Evolutionary conservation across 1,140 invertebrate genomes (phyloP), one percentile per base, ranked within the genome.

Genomic region (Cylas formicarius): DNA sequence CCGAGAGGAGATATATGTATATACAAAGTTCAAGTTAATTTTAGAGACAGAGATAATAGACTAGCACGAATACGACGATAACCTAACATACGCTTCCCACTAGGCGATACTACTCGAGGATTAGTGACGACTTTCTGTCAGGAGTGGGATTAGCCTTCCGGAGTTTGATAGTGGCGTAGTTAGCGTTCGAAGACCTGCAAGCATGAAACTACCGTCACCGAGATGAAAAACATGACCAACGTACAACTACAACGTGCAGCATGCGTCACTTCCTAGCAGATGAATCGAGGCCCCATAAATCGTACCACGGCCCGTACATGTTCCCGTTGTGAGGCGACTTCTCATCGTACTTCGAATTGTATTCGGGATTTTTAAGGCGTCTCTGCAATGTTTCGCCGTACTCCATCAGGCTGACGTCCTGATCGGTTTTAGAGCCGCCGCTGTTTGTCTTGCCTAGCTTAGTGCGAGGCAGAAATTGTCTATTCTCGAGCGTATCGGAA

Each of bases 301-400:
- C 84, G 57, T 87, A 90, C 87, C 87, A 91, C 0, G 85, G 85
- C 1, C 85, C 86, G 61, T 85, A 89, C 44, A 82, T 83, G 52
- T 83, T 82, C 21, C 68, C 53, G 57, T 63, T 55, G 57, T 74
- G 68, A 19, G 72, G 70, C 22, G 77, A 74, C 39, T 64, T 65
- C 52, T 76, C 72, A 34, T 76, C 72, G 35, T 76, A 68, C 44
- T 72, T 72, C 16, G 65, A 64, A 4, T 55, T 62, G 23, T 70
- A 64, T 26, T 72, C 67, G 0, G 67, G 65, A 43, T 62, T 67
- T 44, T 66, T 67, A 38, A 72, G 50, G 19, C 72, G 61, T 23
- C 63, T 55, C 36, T 72, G 62, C 23, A 68, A 59, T 4, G 55
- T 65, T 33, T 66, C 61, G 2, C 66, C 67, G 40, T 72, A 72